Conservation (phyloP, 2,113 vertebrate genomes). For the Cavia porcellus region DNA sequence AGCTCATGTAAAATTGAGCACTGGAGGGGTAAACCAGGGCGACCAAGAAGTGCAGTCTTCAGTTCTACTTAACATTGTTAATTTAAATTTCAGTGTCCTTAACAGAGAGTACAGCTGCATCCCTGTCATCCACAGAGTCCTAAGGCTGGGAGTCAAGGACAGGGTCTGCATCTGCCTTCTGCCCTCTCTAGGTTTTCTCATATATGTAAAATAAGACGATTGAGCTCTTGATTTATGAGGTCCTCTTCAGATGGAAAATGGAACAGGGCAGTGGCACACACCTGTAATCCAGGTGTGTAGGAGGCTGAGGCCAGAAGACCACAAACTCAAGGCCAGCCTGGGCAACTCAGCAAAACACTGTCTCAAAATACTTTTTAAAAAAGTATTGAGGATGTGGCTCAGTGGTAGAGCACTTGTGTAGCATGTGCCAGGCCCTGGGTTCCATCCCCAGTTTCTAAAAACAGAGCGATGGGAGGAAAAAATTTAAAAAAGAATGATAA, state of each 20-base stretch:
- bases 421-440: background rate
- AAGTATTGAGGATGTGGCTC: background rate
- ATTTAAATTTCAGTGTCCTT: background rate
- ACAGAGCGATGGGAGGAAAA: too few relatives aligned
- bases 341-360: background rate
- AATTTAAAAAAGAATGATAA: background rate
- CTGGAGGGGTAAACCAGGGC: background rate
- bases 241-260: background rate
- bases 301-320: background rate
- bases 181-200: background rate
- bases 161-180: background rate
- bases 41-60: background rate
- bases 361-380: background rate
- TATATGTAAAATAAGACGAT: background rate
- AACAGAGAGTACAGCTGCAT: background rate
- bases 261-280: background rate
- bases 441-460: background rate
- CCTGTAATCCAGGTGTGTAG: background rate
- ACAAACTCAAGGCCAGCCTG: background rate
- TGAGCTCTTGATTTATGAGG: conserved; percentile 14
- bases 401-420: background rate
- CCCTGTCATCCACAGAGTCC: background rate
- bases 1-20: background rate
- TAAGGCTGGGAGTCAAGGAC: background rate
- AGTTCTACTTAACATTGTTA: background rate